These are phyloP conservation scores for Tachypleus tridentatus DNA, from an alignment of 1,140 invertebrate genomes.

Conservation along the genomic window DNA sequence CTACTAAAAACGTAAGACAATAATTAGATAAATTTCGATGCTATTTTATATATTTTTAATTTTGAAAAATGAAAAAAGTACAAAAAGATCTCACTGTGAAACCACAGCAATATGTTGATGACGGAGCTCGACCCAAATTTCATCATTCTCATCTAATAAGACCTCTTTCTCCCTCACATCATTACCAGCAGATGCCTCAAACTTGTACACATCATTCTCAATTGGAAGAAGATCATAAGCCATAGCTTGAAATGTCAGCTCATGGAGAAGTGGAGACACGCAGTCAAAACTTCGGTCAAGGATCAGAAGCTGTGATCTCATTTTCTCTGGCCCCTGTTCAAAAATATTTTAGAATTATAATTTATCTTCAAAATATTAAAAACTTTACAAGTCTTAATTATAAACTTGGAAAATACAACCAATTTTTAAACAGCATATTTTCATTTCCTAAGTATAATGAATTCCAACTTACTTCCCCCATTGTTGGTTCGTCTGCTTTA, in stretches of 20 bases:
- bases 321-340: conserved; percentile 49
- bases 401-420: no score
- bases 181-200: conserved; percentile 61
- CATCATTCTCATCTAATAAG: conserved; percentile 96
- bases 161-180: conserved; percentile 77
- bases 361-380: no score
- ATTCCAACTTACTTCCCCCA: conserved; percentile 61
- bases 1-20: no score
- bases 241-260: conserved; percentile 98
- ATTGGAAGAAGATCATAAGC: conserved; percentile 96
- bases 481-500: conserved; percentile 99
- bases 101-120: conserved; percentile 99
- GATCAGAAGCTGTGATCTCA: conserved; percentile 90
- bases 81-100: conserved; percentile 51
- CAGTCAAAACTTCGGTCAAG: conserved; percentile 98
- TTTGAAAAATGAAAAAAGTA: no score
- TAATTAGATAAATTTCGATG: no score
- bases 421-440: no score
- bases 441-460: no score
- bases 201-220: conserved; percentile 98
- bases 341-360: no score
- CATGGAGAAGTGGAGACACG: conserved; percentile 92
- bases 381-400: no score
- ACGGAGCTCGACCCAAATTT: conserved; percentile 93
- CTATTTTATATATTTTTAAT: no score